phyloP scores from a whole-genome alignment of 1,140 invertebrate species.

The Drosophila bocqueti region DNA sequence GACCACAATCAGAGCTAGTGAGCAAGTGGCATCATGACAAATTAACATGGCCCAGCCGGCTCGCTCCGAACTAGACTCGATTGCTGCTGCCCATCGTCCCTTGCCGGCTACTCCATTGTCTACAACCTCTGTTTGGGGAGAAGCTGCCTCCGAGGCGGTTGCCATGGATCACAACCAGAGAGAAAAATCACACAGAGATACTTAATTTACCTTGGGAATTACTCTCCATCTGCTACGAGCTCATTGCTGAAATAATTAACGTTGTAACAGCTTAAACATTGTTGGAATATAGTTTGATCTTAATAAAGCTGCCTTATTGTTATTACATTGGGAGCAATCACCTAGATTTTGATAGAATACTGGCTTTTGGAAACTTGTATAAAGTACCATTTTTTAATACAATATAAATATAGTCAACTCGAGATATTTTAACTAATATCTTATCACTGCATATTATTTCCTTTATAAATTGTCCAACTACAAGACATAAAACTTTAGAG shows the following conservation, averaged over 20 bases:
- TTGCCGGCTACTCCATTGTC: constrained; percentile 20
- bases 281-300: neutral
- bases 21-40: constrained; percentile 76
- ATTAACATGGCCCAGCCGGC: constrained; percentile 72
- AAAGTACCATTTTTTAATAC: too few relatives aligned
- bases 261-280: neutral
- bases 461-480: too few relatives aligned
- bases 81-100: constrained; percentile 21
- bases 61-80: constrained; percentile 37
- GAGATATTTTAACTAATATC: too few relatives aligned
- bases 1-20: constrained; percentile 57
- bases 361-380: too few relatives aligned
- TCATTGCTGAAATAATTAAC: constrained; percentile 1
- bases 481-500: neutral
- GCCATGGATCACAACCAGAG: constrained; percentile 2
- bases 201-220: neutral
- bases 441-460: neutral
- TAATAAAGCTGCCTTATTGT: neutral
- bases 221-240: neutral
- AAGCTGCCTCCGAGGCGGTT: constrained; percentile 6
- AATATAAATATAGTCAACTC: too few relatives aligned
- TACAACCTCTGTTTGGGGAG: neutral
- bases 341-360: neutral
- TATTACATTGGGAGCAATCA: neutral
- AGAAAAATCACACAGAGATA: constrained; percentile 4